phyloP scores from a whole-genome alignment of 2,797 vertebrate species.

The Lophura swinhoii region DNA sequence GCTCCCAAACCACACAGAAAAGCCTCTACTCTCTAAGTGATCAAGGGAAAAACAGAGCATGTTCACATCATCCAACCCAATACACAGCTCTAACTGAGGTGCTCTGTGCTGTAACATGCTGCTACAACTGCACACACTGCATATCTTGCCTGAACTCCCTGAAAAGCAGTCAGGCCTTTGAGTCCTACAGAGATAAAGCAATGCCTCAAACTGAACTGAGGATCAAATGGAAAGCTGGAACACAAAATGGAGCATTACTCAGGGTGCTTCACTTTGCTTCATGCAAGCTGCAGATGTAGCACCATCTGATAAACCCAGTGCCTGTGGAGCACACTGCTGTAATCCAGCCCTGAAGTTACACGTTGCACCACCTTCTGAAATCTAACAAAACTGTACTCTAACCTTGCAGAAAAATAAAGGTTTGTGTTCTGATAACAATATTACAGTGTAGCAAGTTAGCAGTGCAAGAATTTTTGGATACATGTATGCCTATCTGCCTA shows the following conservation, averaged over 20 bases:
- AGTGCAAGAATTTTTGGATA: background rate
- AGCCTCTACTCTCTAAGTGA: rapidly evolving
- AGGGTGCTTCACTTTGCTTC: background rate
- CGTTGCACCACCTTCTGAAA: background rate
- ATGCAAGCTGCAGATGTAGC: background rate
- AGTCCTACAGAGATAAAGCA: background rate
- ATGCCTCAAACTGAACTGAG: rapidly evolving
- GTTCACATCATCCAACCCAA: background rate
- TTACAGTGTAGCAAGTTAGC: background rate
- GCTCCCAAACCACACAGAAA: background rate
- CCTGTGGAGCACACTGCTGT: background rate
- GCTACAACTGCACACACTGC: background rate
- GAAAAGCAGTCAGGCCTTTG: background rate
- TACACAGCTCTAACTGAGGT: rapidly evolving
- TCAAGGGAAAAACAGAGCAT: background rate
- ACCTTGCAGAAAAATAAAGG: background rate
- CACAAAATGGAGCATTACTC: background rate
- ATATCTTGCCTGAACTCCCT: background rate
- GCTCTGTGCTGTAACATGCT: background rate
- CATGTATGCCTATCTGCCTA: rapidly evolving
- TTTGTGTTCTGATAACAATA: background rate
- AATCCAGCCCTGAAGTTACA: background rate
- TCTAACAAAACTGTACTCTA: background rate
- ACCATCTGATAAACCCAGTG: background rate
- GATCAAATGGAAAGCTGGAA: background rate